Evolutionary conservation across 92 coral and sea anemone species (phyloP), one percentile per base, ranked within the genome.

Genomic region (Parazoanthus darwini): DNA sequence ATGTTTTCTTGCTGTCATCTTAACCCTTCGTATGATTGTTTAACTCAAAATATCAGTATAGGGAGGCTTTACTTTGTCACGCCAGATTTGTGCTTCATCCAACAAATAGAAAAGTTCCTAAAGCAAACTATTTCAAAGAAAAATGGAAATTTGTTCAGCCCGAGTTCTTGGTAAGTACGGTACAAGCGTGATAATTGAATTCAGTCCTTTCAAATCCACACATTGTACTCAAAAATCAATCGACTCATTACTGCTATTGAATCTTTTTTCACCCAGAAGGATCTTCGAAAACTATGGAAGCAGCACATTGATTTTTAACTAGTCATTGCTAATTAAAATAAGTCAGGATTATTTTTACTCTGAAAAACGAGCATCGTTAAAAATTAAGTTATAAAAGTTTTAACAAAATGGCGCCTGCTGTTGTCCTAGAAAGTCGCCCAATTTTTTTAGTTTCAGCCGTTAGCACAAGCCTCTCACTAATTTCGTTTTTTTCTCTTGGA

Each of bases 211-310:
- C 77, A 70, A 84, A 84, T 84, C 63, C 77, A 71, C 16, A 71
- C 87, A 84, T 84, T 84, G 87, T 84, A 83, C 38, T 83, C 75
- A n/a, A 63, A 82, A 63, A 23, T 82, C 56, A 37, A 82, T 81
- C 71, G 73, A 75, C 26, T 71, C 87, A 84, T 84, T 70, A 84
- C 63, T 73, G 68, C 79, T 72, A 84, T 84, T 84, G 78, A 70
- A 44, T 25, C 5, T 29, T 18, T n/a, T 51, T 84, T 26, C 66
- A 8, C 33, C 36, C 18, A 71, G 56, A 84, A 51, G 71, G 68
- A 25, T 46, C 33, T 82, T 82, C 68, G 76, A 82, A 82, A 82
- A 71, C 37, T 71, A 48, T 50, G 87, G 26, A 70, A 50, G 44
- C 63, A 35, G 67, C 67, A 71, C 5, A 33, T 84, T 84, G 79